Conservation (phyloP, 2,113 vertebrate species). For the Pseudorasbora parva region DNA sequence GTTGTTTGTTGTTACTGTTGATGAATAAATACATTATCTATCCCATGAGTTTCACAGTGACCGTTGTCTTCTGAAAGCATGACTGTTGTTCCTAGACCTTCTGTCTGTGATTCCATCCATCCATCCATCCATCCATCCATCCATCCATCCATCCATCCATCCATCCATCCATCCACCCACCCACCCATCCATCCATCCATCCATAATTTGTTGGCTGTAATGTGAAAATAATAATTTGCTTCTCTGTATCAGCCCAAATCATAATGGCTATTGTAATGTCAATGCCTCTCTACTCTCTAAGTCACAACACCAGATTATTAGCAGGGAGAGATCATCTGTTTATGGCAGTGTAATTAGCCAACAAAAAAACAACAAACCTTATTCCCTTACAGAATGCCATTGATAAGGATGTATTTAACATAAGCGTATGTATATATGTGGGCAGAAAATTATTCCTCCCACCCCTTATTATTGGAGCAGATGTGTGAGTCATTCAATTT, state of each 20-base stretch:
- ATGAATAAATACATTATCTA: neutral
- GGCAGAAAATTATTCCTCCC: neutral
- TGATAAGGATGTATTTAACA: constrained; percentile 6
- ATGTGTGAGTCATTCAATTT: constrained; percentile 5
- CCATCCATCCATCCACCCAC: no score
- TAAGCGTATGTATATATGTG: neutral
- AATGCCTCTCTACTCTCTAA: neutral
- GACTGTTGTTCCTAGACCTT: no score
- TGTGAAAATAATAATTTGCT: neutral
- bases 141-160: no score
- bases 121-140: no score
- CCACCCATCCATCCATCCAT: no score
- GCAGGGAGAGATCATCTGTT: neutral
- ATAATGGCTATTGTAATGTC: neutral
- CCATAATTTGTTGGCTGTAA: neutral
- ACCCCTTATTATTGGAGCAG: neutral
- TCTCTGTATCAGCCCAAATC: neutral
- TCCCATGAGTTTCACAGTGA: constrained; percentile 5
- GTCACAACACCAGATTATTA: neutral
- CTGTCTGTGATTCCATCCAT: no score
- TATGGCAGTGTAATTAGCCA: neutral
- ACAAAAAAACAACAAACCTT: neutral
- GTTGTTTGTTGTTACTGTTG: neutral
- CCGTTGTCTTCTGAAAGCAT: constrained; percentile 7
- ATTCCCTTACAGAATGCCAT: neutral